Percentiles rank a stretch among this genome's conserved stretches.
Evolutionary conservation across 2,113 vertebrate species (phyloP).

Genomic region (Cyrtonyx montezumae): DNA sequence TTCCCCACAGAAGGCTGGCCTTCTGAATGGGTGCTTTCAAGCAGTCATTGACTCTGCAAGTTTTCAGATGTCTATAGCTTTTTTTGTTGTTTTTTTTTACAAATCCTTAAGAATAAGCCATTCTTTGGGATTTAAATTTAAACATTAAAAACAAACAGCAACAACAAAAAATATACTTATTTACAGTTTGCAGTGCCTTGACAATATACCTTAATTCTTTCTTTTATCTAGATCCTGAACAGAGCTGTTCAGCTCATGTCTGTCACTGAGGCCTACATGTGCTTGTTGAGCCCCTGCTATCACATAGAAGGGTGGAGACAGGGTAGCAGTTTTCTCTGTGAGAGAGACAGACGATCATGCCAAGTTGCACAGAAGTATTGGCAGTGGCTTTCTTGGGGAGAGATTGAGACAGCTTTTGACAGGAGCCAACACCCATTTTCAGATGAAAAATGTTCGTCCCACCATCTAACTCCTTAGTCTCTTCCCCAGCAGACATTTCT

Average conservation of each 20-base stretch:
- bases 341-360: constrained; percentile 7
- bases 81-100: not conserved
- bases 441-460: not conserved
- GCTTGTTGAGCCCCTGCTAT: constrained; percentile 30
- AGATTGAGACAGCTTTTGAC: constrained; percentile 32
- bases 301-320: constrained; percentile 47
- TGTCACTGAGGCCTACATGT: not conserved
- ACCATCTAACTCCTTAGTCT: not conserved
- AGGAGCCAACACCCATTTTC: constrained; percentile 51
- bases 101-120: not conserved
- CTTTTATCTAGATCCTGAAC: not conserved
- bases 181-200: not conserved
- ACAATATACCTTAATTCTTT: not conserved
- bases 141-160: not conserved
- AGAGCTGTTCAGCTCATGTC: not conserved
- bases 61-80: not conserved
- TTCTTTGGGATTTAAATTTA: not conserved
- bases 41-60: not conserved
- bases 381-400: constrained; percentile 17
- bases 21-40: not conserved
- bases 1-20: not conserved
- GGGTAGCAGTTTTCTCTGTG: constrained; percentile 61
- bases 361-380: constrained; percentile 33
- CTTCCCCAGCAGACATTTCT: not conserved
- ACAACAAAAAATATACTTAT: too few species aligned